Conservation (phyloP, 2,888 invertebrate genomes). For the Drosophila neotestacea region DNA sequence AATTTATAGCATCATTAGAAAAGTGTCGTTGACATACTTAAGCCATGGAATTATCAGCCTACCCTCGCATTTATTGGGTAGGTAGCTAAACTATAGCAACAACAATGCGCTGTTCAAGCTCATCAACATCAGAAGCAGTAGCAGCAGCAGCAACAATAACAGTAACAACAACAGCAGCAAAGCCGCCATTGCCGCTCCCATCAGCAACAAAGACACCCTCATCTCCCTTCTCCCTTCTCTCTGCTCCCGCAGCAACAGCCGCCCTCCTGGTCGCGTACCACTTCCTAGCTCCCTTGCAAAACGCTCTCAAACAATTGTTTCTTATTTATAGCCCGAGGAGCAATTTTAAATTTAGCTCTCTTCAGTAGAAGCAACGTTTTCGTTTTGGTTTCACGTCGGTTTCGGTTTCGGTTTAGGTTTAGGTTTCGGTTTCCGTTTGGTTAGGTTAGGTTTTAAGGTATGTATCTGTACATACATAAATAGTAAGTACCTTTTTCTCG, state of each 20-base stretch:
- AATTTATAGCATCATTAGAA: no score
- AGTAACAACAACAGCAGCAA: constrained; percentile 24
- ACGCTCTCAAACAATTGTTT: constrained; percentile 68
- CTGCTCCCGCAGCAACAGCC: neutral
- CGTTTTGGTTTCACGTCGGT: constrained; percentile 42
- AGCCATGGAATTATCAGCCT: no score
- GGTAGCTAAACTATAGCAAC: constrained; percentile 61
- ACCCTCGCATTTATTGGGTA: constrained; percentile 7
- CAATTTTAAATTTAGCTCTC: constrained; percentile 64
- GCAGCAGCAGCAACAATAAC: constrained; percentile 26
- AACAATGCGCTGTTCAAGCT: constrained; percentile 47
- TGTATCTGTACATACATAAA: no score
- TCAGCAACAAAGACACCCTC: neutral
- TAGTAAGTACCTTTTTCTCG: constrained; percentile 1
- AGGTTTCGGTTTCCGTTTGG: no score
- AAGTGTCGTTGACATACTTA: no score
- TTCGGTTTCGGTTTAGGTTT: constrained; percentile 13
- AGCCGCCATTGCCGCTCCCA: constrained; percentile 8
- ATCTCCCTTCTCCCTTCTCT: no score
- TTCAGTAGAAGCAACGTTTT: constrained; percentile 32
- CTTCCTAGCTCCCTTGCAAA: constrained; percentile 40
- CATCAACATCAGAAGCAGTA: constrained; percentile 47
- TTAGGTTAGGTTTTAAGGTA: no score
- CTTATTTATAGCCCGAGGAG: constrained; percentile 64
- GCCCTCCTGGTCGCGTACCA: neutral